These are phyloP conservation scores for Anthopleura xanthogrammica DNA, from an alignment of 92 coral and sea anemone genomes.

Conservation along the genomic window DNA sequence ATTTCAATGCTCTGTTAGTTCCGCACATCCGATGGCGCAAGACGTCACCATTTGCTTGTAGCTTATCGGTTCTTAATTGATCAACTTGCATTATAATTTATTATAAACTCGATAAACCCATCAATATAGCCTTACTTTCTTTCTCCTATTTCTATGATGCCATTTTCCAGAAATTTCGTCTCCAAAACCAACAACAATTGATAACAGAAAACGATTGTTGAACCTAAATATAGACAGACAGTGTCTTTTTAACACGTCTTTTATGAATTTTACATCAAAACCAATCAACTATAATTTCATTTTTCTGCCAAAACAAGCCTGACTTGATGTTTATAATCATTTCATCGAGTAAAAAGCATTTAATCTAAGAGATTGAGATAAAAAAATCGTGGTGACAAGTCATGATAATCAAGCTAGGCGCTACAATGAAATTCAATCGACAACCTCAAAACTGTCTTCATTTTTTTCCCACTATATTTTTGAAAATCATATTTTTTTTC, in stretches of 20 bases:
- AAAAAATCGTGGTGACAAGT: neutral
- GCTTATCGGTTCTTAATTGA: neutral
- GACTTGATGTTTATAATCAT: neutral
- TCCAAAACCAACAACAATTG: neutral
- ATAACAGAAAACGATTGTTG: neutral
- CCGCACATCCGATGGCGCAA: conserved; percentile 5
- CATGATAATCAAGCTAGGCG: neutral
- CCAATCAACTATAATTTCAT: neutral
- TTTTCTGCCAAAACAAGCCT: neutral
- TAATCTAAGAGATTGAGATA: neutral
- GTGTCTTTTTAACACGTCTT: neutral
- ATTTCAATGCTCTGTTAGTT: neutral
- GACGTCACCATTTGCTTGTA: neutral
- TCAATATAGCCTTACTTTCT: neutral
- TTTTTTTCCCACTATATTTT: neutral
- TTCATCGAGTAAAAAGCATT: neutral
- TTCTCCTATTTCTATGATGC: neutral
- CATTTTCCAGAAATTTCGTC: neutral
- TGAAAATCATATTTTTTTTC: too few relatives aligned
- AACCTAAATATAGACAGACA: neutral
- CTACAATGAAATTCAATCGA: neutral
- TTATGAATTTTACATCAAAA: neutral
- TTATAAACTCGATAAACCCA: neutral
- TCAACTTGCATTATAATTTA: neutral
- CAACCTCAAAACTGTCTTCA: neutral